These are phyloP conservation scores for Lasiurus cinereus DNA, from an alignment of 2,113 vertebrate species.

Conservation along the genomic window DNA sequence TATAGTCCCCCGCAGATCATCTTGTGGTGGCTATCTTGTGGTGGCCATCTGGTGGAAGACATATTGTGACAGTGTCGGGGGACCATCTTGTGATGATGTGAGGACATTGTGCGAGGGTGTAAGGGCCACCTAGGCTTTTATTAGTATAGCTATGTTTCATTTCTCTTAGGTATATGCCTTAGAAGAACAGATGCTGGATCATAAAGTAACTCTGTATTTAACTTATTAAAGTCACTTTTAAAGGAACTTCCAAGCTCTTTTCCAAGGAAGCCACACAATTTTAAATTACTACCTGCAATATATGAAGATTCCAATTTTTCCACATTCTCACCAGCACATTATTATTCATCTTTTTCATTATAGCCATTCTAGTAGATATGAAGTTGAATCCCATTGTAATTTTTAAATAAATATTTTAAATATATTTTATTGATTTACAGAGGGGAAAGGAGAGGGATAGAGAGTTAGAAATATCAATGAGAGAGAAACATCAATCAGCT, in stretches of 20 bases:
- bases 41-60: no score
- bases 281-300: background rate
- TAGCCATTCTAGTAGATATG: background rate
- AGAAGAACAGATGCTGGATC: slow-evolving; percentile 2
- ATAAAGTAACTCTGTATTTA: background rate
- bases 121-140: no score
- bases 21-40: no score
- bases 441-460: no score
- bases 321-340: background rate
- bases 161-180: background rate
- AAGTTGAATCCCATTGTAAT: background rate
- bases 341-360: background rate
- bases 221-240: background rate
- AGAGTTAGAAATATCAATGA: no score
- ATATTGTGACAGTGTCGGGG: no score
- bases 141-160: background rate
- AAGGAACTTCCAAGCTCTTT: slow-evolving; percentile 11
- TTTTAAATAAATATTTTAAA: background rate
- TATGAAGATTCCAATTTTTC: background rate
- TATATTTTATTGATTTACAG: no score
- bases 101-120: no score
- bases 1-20: no score
- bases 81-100: no score
- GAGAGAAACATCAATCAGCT: no score
- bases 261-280: background rate